phyloP scores from a whole-genome alignment of 2,113 vertebrate genomes.

The Syrrhaptes paradoxus region DNA sequence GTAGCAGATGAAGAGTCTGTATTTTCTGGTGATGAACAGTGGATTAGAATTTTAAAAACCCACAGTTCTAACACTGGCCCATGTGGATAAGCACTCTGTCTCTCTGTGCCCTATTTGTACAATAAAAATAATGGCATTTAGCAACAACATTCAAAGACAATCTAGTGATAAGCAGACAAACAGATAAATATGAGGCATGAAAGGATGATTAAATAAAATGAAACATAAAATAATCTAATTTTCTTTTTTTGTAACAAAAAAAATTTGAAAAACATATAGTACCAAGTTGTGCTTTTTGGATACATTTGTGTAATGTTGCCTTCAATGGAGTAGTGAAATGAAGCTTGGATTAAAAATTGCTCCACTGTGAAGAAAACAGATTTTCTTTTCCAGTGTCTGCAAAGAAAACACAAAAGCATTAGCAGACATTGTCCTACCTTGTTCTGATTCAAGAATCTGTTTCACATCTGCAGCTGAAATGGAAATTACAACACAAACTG shows the following conservation, averaged over 20 bases:
- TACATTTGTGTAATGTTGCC: not conserved
- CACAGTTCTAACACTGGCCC: not conserved
- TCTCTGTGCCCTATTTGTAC: not conserved
- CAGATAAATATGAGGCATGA: not conserved
- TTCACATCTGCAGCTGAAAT: not conserved
- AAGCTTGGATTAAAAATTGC: not conserved
- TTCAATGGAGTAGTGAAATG: not conserved
- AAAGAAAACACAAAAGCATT: constrained; percentile 14
- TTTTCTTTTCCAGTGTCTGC: not conserved
- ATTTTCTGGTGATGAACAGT: not conserved
- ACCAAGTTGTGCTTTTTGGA: not conserved
- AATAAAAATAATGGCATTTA: not conserved
- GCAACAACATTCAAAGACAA: not conserved
- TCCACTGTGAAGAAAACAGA: not conserved
- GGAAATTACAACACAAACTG: not conserved
- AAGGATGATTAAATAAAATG: not conserved
- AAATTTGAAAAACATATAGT: not conserved
- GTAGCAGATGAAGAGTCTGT: not conserved
- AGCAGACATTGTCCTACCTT: not conserved
- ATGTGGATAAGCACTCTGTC: not conserved
- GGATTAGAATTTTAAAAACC: not conserved
- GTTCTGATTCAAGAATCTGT: not conserved
- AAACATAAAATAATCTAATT: not conserved
- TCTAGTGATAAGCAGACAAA: not conserved
- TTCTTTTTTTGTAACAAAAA: not conserved